Percentiles rank a stretch among this genome's conserved stretches.
These are phyloP conservation scores for Oryctolagus cuniculus DNA, from an alignment of 2,113 vertebrate genomes.

Conservation along the genomic window mOryCun1.1 NC_091447.1:16474001-16474500, in stretches of 20 bases:
- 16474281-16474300: slow-evolving; percentile 5
- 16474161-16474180: slow-evolving; percentile 21
- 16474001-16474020: slow-evolving; percentile 15
- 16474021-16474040: neutral
- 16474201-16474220: neutral
- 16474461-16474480: neutral
- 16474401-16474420: neutral
- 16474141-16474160: slow-evolving; percentile 2
- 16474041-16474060: slow-evolving; percentile 21
- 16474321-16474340: slow-evolving; percentile 21
- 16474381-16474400: slow-evolving; percentile 5
- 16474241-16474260: slow-evolving; percentile 10
- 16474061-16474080: neutral
- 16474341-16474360: slow-evolving; percentile 21
- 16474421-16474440: neutral
- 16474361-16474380: neutral
- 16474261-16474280: neutral
- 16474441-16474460: neutral
- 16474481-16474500: neutral
- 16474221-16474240: too few species aligned
- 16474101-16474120: neutral
- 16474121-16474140: neutral
- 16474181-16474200: neutral
- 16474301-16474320: neutral
- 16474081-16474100: neutral